These are phyloP conservation scores for Vulpes ferrilata DNA, from an alignment of 2,113 vertebrate genomes.

Conservation along the genomic window DNA sequence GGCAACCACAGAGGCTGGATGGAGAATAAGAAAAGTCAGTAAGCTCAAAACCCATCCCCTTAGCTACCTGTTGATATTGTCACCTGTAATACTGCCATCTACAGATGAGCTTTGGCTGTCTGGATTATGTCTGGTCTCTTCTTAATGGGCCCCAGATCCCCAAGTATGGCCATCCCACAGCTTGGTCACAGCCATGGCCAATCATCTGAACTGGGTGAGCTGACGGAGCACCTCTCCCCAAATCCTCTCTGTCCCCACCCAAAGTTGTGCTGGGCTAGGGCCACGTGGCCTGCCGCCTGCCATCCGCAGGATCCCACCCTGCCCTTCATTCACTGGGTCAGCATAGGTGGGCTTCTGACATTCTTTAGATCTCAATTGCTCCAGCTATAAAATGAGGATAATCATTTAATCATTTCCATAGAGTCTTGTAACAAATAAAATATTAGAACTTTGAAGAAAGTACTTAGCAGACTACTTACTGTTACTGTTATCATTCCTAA, in stretches of 20 bases:
- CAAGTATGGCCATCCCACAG: neutral
- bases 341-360: neutral
- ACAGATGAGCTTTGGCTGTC: neutral
- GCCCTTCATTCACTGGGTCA: neutral
- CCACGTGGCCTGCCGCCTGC: neutral
- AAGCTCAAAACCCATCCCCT: constrained; percentile 3
- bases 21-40: neutral
- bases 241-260: neutral
- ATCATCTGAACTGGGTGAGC: neutral
- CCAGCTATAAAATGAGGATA: constrained; percentile 4
- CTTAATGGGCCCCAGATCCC: neutral
- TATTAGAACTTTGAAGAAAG: constrained; percentile 29
- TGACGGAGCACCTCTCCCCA: neutral
- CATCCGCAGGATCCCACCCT: neutral
- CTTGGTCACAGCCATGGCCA: neutral
- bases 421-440: neutral
- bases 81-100: neutral
- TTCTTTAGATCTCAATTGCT: neutral
- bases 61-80: neutral
- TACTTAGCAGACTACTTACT: neutral
- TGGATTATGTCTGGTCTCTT: constrained; percentile 46
- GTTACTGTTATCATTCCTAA: constrained; percentile 38
- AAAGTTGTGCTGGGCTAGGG: neutral
- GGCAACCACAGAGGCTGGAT: neutral
- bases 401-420: constrained; percentile 16